phyloP scores from a whole-genome alignment of 2,888 invertebrate genomes.

The Zygothrica quintamaculata region DNA sequence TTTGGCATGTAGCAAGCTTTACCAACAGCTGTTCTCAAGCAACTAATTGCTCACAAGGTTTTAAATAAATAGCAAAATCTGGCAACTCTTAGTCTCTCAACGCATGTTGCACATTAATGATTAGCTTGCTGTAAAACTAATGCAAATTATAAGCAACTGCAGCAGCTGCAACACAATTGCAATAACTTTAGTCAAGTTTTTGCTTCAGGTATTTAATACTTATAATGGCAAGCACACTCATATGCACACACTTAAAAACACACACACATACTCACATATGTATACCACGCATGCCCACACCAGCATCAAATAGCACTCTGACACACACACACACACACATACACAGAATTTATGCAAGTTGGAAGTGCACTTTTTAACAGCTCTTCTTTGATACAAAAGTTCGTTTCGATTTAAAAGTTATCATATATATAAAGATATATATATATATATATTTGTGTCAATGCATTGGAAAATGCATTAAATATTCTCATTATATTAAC shows the following conservation, averaged over 20 bases:
- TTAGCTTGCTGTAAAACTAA: conserved; percentile 12
- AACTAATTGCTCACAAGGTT: conserved; percentile 49
- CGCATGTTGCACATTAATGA: conserved; percentile 26
- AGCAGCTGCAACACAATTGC: conserved; percentile 10
- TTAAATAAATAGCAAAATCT: conserved; percentile 28
- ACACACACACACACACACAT: conserved; percentile 22
- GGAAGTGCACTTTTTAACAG: conserved; percentile 23
- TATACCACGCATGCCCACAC: conserved; percentile 13
- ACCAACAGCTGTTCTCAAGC: conserved; percentile 15
- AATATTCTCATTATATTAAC: conserved; percentile 32
- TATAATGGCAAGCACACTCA: conserved; percentile 58
- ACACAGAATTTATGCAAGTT: conserved; percentile 14
- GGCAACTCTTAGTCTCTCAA: conserved; percentile 16
- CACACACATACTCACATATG: conserved; percentile 7
- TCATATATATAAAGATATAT: too few species aligned
- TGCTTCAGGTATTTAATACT: conserved; percentile 53
- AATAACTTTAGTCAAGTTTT: conserved; percentile 8
- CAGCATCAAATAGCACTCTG: too few species aligned
- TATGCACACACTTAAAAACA: conserved; percentile 28
- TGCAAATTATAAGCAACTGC: conserved; percentile 11
- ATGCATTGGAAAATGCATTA: conserved; percentile 8
- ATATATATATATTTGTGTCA: too few species aligned
- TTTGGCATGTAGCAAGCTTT: not conserved
- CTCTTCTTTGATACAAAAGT: conserved; percentile 5
- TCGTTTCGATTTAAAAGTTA: too few species aligned